Percentiles rank a stretch among this genome's conserved stretches.
Evolutionary conservation across 1,140 invertebrate genomes (phyloP).

Genomic region (Drosophila parabipectinata): DNA sequence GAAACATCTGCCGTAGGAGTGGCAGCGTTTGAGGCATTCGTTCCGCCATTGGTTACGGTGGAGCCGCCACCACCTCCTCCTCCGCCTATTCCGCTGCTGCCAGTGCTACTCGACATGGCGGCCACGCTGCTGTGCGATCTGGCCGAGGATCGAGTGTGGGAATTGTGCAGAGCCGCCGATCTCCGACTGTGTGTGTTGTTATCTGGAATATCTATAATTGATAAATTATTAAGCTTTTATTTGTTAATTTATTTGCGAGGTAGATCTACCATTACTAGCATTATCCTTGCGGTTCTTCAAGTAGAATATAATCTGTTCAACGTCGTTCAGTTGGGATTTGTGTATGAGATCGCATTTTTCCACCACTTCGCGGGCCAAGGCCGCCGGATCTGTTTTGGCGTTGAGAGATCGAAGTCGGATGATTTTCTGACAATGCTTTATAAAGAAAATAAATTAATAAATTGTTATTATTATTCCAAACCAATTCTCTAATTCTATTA

Average conservation of each 20-base stretch:
- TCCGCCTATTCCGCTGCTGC: conserved; percentile 9
- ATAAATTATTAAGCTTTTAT: background rate
- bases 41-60: conserved; percentile 19
- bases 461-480: too few species aligned
- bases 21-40: conserved; percentile 24
- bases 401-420: conserved; percentile 94
- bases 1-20: conserved; percentile 85
- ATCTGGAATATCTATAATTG: conserved; percentile 70
- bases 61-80: conserved; percentile 23
- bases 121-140: conserved; percentile 51
- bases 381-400: conserved; percentile 91
- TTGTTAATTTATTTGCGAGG: background rate
- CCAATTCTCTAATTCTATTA: too few species aligned
- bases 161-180: conserved; percentile 62
- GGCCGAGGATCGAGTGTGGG: conserved; percentile 57
- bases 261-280: conserved; percentile 67
- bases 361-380: conserved; percentile 93
- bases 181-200: conserved; percentile 71
- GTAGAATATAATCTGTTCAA: conserved; percentile 96
- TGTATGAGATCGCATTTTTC: conserved; percentile 95
- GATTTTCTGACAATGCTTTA: conserved; percentile 90
- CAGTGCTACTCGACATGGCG: conserved; percentile 43
- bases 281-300: conserved; percentile 91
- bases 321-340: conserved; percentile 91
- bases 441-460: background rate